Conservation (phyloP, 2,797 vertebrate genomes). For the Hypotaenidia okinawae region DNA sequence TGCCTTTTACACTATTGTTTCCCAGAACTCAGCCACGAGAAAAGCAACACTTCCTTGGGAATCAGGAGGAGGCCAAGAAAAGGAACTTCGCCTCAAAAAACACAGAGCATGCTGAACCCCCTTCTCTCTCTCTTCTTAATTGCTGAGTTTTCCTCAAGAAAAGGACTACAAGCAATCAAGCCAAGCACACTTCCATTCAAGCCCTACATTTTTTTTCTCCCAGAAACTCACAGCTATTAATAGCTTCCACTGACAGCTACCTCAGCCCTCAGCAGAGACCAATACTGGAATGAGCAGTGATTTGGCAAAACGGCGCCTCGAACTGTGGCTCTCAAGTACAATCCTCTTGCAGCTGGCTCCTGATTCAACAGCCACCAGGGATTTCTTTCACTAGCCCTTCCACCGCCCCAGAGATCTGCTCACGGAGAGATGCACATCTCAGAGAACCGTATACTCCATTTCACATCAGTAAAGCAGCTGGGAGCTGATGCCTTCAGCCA, state of each 20-base stretch:
- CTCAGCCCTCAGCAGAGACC: conserved; percentile 3
- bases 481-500: neutral
- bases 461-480: neutral
- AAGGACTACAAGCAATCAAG: neutral
- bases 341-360: neutral
- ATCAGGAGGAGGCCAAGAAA: neutral
- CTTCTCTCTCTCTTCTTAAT: neutral
- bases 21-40: neutral
- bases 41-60: neutral
- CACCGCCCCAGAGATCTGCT: neutral
- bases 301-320: neutral
- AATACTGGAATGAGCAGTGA: neutral
- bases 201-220: neutral
- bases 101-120: neutral
- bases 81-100: neutral
- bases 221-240: conserved; percentile 40
- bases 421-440: rapidly evolving
- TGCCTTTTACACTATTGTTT: neutral
- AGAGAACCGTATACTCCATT: rapidly evolving
- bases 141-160: neutral
- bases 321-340: neutral
- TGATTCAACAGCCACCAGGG: neutral
- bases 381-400: neutral
- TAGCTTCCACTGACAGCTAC: neutral
- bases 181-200: neutral